Percentiles rank a stretch among this genome's conserved stretches.
Evolutionary conservation across 2,113 vertebrate species (phyloP).

Genomic region (Agapornis roseicollis): DNA sequence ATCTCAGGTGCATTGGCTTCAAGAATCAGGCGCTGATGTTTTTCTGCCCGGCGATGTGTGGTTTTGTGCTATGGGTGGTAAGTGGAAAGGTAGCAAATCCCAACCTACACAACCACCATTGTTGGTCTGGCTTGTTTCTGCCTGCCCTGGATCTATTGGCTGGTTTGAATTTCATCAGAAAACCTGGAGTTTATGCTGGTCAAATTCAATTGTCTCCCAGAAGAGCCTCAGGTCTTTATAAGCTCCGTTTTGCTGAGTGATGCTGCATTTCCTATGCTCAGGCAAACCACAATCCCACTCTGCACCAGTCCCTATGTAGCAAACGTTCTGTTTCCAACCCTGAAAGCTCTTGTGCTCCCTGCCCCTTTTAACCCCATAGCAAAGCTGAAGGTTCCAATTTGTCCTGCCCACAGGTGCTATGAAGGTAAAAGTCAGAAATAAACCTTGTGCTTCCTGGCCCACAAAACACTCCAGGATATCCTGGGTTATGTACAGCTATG

Average conservation of each 20-base stretch:
- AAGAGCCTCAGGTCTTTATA: not conserved
- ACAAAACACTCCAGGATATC: rapidly evolving
- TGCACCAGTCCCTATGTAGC: rapidly evolving
- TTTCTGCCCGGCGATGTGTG: not conserved
- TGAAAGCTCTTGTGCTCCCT: not conserved
- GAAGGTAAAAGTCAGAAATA: not conserved
- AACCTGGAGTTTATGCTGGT: not conserved
- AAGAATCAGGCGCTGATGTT: not conserved
- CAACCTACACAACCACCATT: not conserved
- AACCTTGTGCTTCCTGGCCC: not conserved
- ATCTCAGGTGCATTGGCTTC: not conserved
- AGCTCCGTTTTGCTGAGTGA: not conserved
- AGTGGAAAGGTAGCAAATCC: not conserved
- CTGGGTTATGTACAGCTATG: not conserved
- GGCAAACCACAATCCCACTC: not conserved
- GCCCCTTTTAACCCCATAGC: not conserved
- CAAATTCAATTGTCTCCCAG: not conserved
- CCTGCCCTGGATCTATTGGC: not conserved
- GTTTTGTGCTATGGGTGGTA: not conserved
- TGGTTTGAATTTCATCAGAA: not conserved
- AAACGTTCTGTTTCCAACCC: not conserved
- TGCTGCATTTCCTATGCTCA: not conserved
- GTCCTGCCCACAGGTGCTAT: not conserved
- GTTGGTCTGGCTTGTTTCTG: not conserved
- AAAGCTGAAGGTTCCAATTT: rapidly evolving